Conservation (phyloP, 2,113 vertebrate genomes). For the Phaethon lepturus region DNA sequence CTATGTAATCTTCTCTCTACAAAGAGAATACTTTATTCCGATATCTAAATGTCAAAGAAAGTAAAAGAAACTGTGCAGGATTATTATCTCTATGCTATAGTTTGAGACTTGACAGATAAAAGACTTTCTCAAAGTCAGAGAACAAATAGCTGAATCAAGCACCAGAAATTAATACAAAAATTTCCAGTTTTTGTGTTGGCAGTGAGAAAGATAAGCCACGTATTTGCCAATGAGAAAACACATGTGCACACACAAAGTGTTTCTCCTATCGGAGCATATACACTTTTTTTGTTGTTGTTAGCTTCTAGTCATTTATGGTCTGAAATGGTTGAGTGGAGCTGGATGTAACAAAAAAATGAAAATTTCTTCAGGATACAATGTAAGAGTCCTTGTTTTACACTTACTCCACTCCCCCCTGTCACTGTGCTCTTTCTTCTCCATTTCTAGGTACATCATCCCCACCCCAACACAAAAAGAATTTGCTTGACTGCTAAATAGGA, state of each 20-base stretch:
- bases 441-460: not conserved
- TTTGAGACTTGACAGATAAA: constrained; percentile 34
- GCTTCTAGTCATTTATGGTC: not conserved
- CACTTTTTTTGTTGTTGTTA: not conserved
- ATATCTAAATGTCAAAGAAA: constrained; percentile 24
- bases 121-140: constrained; percentile 20
- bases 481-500: not conserved
- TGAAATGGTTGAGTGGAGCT: not conserved
- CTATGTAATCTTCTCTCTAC: not conserved
- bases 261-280: not conserved
- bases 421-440: not conserved
- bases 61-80: not conserved
- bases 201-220: not conserved
- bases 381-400: not conserved
- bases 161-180: not conserved
- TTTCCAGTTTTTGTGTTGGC: not conserved
- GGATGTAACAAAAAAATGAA: not conserved
- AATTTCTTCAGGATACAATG: not conserved
- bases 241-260: not conserved
- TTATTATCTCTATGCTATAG: constrained; percentile 26
- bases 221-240: not conserved
- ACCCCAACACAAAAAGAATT: not conserved
- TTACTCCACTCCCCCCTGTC: not conserved
- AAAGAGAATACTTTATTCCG: not conserved
- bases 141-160: not conserved